A percentile compares a stretch with the other conserved stretches of the same genome.
phyloP scores from a whole-genome alignment of 2,888 invertebrate species.

The Coelopa pilipes region DNA sequence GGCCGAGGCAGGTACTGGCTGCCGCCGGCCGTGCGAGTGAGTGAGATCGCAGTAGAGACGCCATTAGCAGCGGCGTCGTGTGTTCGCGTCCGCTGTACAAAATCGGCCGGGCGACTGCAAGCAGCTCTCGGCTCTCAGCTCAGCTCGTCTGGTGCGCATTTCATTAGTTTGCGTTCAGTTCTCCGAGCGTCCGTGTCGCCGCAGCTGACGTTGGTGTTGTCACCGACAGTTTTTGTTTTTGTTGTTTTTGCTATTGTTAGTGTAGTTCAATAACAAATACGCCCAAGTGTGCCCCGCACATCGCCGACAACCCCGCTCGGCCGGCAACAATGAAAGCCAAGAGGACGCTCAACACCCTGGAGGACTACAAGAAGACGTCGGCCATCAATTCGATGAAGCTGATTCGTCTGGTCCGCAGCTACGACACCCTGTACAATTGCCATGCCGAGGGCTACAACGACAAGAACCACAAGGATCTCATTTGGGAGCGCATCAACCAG shows the following conservation, averaged over 20 bases:
- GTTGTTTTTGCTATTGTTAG: neutral
- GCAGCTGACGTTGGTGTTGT: neutral
- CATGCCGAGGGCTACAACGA: constrained; percentile 41
- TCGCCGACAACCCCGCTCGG: neutral
- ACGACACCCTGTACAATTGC: constrained; percentile 46
- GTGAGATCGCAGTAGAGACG: constrained; percentile 25
- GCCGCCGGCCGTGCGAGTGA: constrained; percentile 15
- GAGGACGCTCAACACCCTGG: neutral
- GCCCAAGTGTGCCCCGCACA: too few species aligned
- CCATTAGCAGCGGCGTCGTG: constrained; percentile 12
- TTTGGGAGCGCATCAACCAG: constrained; percentile 46
- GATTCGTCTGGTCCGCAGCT: constrained; percentile 44
- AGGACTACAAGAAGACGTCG: constrained; percentile 41
- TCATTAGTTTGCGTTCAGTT: constrained; percentile 15
- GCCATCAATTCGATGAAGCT: constrained; percentile 44
- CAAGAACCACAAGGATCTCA: constrained; percentile 41
- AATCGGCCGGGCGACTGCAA: constrained; percentile 19
- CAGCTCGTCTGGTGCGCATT: neutral
- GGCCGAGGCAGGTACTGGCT: constrained; percentile 12
- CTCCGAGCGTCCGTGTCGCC: constrained; percentile 14
- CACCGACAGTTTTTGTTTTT: neutral
- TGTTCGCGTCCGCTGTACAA: neutral
- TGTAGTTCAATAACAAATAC: too few species aligned
- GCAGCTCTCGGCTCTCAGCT: constrained; percentile 19
- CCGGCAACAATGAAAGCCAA: constrained; percentile 8